Evolutionary conservation across 2,888 invertebrate species (phyloP).

Genomic region (Blomia tropicalis): DNA sequence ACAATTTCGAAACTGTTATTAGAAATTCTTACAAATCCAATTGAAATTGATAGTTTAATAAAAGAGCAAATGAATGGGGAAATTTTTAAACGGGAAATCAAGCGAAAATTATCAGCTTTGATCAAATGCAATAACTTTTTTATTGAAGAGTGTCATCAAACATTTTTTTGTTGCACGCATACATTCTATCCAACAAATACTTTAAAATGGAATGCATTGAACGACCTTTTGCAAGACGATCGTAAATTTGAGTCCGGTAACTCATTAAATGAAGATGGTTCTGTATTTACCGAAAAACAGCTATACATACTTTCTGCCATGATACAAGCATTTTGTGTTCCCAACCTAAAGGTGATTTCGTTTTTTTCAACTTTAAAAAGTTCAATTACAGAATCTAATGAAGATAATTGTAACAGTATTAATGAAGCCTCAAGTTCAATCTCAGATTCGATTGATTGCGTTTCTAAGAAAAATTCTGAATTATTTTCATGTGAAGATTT

Average conservation of each 20-base stretch:
- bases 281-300: neutral
- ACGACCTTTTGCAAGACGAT: conserved; percentile 47
- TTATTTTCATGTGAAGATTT: neutral
- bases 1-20: neutral
- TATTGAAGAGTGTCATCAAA: conserved; percentile 71
- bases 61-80: conserved; percentile 32
- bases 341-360: conserved; percentile 53
- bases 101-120: neutral
- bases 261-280: conserved; percentile 37
- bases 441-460: neutral
- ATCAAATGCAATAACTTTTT: conserved; percentile 35
- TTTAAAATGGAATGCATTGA: conserved; percentile 79
- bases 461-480: neutral
- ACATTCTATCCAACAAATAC: conserved; percentile 87
- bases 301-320: conserved; percentile 54
- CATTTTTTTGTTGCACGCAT: conserved; percentile 79
- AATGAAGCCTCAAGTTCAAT: neutral
- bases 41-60: conserved; percentile 41
- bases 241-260: neutral
- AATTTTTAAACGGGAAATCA: neutral
- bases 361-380: conserved; percentile 48
- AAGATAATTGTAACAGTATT: conserved; percentile 30
- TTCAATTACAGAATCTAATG: conserved; percentile 37
- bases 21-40: neutral
- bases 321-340: conserved; percentile 65